Conservation (phyloP, 2,113 vertebrate species). For the Podarcis raffonei region DNA sequence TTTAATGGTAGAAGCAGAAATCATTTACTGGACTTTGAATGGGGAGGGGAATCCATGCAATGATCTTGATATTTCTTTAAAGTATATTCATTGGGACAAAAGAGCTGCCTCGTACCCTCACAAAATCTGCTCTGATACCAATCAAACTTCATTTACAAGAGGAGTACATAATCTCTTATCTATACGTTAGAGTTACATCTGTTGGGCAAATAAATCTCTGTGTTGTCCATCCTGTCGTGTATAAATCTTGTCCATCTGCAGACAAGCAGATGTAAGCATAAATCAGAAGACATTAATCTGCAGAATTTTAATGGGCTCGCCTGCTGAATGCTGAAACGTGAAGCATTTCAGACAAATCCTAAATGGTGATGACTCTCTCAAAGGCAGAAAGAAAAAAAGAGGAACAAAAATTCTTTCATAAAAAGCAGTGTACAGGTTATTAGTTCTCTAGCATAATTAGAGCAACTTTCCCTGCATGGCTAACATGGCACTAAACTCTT, state of each 20-base stretch:
- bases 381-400: background rate
- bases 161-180: constrained; percentile 2
- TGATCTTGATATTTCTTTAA: background rate
- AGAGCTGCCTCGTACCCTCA: background rate
- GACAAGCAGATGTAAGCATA: constrained; percentile 32
- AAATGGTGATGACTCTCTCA: background rate
- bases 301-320: constrained; percentile 29
- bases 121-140: background rate
- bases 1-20: background rate
- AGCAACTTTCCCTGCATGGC: background rate
- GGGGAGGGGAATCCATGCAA: background rate
- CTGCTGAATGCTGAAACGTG: constrained; percentile 1
- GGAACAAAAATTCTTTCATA: background rate
- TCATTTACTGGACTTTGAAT: background rate
- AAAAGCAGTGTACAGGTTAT: background rate
- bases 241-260: constrained; percentile 15
- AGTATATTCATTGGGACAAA: constrained; percentile 5
- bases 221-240: constrained; percentile 4
- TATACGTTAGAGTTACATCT: constrained; percentile 16
- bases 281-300: constrained; percentile 32
- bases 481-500: background rate
- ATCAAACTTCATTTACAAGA: constrained; percentile 1
- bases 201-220: background rate
- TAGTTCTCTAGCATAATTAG: background rate
- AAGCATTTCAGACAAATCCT: background rate